Evolutionary conservation across 2,113 vertebrate species (phyloP).

Genomic region (Ascaphus truei): DNA sequence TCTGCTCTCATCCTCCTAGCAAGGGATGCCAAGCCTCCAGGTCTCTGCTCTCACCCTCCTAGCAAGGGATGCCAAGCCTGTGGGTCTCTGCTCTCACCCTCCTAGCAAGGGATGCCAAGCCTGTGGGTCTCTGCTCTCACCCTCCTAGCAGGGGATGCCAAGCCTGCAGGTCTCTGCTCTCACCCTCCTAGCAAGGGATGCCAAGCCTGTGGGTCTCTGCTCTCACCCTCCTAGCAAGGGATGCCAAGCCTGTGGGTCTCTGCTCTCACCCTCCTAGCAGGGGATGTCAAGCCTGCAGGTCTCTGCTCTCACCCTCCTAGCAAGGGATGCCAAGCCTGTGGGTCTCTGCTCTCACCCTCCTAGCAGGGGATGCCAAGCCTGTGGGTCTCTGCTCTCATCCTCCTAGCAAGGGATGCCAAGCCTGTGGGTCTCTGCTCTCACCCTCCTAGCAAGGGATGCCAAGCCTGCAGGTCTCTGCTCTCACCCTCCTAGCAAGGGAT

Average conservation of each 20-base stretch:
- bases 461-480: constrained; percentile 25
- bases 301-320: neutral
- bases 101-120: neutral
- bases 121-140: constrained; percentile 27
- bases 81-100: constrained; percentile 20
- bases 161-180: constrained; percentile 27
- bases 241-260: constrained; percentile 16
- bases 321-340: neutral
- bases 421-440: constrained; percentile 28
- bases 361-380: neutral
- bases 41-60: constrained; percentile 9
- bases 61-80: neutral
- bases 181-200: neutral
- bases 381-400: constrained; percentile 20
- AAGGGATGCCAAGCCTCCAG: constrained; percentile 4
- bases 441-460: neutral
- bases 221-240: neutral
- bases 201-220: constrained; percentile 21
- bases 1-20: neutral
- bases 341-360: constrained; percentile 15
- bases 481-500: neutral
- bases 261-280: neutral
- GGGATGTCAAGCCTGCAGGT: constrained; percentile 13
- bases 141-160: neutral
- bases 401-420: neutral